phyloP scores from a whole-genome alignment of 2,797 vertebrate species.

The Lindbergichthys nudifrons region DNA sequence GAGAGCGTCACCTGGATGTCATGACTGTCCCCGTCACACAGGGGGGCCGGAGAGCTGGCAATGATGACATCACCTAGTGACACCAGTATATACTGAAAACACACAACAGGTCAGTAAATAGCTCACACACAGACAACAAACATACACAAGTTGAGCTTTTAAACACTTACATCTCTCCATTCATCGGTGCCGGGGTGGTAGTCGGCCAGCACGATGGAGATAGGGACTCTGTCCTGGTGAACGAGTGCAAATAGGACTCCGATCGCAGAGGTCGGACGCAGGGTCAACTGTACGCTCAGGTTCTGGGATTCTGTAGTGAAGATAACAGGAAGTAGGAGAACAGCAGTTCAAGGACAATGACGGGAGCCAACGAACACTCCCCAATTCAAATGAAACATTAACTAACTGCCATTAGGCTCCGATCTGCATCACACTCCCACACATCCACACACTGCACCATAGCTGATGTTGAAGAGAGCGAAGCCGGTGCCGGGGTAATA shows the following conservation, averaged over 20 bases:
- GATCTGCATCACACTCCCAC: constrained; percentile 21
- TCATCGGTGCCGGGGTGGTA: constrained; percentile 89
- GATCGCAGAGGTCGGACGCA: constrained; percentile 89
- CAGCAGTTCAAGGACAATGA: constrained; percentile 32
- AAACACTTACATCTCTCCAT: constrained; percentile 89
- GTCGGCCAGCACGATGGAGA: constrained; percentile 91
- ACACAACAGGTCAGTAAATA: constrained; percentile 34
- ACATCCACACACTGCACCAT: constrained; percentile 77
- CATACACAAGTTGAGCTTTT: not conserved
- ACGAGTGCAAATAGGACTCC: constrained; percentile 93
- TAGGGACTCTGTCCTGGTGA: constrained; percentile 85
- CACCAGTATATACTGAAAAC: constrained; percentile 88
- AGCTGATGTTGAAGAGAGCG: constrained; percentile 90
- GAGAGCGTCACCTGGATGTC: constrained; percentile 85
- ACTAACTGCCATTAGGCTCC: not conserved
- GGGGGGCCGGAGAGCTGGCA: constrained; percentile 85
- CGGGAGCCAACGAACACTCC: constrained; percentile 1
- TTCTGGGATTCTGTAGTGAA: constrained; percentile 79
- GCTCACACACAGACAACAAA: not conserved
- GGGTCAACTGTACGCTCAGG: constrained; percentile 85
- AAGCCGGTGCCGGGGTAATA: constrained; percentile 92
- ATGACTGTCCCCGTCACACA: constrained; percentile 89
- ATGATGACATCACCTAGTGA: constrained; percentile 85
- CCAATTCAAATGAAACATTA: constrained; percentile 32
- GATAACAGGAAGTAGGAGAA: constrained; percentile 29